phyloP scores from a whole-genome alignment of 2,113 vertebrate genomes.

The Haliaeetus leucogaster region DNA sequence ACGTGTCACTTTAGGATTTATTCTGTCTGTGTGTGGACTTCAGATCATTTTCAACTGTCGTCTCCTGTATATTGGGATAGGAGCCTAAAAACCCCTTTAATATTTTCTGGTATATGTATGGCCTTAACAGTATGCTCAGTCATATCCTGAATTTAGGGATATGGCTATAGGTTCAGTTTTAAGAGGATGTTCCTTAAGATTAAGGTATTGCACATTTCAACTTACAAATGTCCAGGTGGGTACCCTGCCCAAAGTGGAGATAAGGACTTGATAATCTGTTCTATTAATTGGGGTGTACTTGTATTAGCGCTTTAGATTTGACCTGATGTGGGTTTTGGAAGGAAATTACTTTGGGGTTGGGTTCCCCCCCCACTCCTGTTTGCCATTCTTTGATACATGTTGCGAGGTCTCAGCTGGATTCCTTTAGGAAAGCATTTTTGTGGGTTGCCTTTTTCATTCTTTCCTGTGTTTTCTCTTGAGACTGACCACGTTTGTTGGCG shows the following conservation, averaged over 20 bases:
- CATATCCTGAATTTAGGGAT: not conserved
- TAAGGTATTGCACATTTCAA: not conserved
- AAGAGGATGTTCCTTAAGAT: not conserved
- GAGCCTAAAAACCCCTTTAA: not conserved
- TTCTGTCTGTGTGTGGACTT: not conserved
- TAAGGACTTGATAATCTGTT: not conserved
- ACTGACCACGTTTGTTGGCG: accelerated
- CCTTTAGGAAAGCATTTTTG: not conserved
- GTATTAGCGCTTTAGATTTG: not conserved
- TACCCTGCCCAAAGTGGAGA: not conserved
- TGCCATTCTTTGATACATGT: not conserved
- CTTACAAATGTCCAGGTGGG: not conserved
- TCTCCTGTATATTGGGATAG: not conserved
- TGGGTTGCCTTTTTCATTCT: not conserved
- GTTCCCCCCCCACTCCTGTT: accelerated
- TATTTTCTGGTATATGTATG: not conserved
- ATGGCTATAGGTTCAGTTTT: not conserved
- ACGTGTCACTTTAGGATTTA: not conserved
- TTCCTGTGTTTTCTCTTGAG: not conserved
- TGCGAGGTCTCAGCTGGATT: not conserved
- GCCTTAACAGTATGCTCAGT: not conserved
- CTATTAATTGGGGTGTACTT: not conserved
- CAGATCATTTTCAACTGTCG: not conserved
- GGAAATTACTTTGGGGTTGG: not conserved
- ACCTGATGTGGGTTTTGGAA: not conserved